Conservation (phyloP, 2,113 vertebrate species). For the Oryzias javanicus region DNA sequence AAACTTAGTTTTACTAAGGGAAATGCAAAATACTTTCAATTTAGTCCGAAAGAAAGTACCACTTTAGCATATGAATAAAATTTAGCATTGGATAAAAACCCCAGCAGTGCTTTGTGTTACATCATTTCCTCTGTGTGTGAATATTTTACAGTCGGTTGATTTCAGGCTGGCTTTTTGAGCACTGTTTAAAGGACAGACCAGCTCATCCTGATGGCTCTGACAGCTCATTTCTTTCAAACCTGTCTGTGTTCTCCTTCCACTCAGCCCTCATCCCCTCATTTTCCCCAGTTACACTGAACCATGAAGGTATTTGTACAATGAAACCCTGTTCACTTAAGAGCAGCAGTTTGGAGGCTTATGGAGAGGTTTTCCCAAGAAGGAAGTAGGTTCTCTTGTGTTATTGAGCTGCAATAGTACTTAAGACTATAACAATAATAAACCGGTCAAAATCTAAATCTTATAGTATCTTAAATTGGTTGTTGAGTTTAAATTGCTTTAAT, state of each 20-base stretch:
- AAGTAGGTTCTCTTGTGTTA: too few relatives aligned
- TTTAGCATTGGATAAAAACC: too few relatives aligned
- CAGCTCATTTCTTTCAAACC: slow-evolving; percentile 77
- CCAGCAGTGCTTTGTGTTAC: too few relatives aligned
- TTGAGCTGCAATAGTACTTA: too few relatives aligned
- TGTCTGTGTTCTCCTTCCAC: slow-evolving; percentile 14
- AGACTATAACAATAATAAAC: too few relatives aligned
- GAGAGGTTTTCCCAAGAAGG: background rate
- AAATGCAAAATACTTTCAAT: too few relatives aligned
- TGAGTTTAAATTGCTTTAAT: too few relatives aligned
- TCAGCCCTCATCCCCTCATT: background rate
- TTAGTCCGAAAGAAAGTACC: too few relatives aligned
- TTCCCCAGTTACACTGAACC: slow-evolving; percentile 15
- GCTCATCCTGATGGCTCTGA: slow-evolving; percentile 74
- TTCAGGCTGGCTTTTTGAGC: slow-evolving; percentile 77
- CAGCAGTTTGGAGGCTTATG: background rate
- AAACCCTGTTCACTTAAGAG: slow-evolving; percentile 1
- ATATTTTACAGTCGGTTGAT: slow-evolving; percentile 67
- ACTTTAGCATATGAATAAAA: too few relatives aligned
- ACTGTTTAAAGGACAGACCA: slow-evolving; percentile 11
- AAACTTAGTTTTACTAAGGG: too few relatives aligned
- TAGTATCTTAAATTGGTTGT: too few relatives aligned
- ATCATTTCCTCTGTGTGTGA: background rate
- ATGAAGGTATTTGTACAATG: slow-evolving; percentile 1
- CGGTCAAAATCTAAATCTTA: too few relatives aligned